phyloP scores from a whole-genome alignment of 2,797 vertebrate species.

The Sebastolobus alascanus region DNA sequence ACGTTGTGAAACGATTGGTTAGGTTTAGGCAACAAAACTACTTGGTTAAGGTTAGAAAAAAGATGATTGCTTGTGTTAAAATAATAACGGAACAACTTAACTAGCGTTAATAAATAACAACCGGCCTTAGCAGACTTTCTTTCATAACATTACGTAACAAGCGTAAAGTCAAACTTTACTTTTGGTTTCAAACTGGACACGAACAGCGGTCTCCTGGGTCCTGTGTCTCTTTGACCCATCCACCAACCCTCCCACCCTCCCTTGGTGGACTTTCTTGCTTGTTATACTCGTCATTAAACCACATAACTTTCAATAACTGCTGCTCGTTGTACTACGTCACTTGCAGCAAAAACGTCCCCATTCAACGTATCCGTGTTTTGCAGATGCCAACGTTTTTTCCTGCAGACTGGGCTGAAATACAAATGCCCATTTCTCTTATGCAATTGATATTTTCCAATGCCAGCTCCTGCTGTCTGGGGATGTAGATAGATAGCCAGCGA shows the following conservation, averaged over 20 bases:
- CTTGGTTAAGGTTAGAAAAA: background rate
- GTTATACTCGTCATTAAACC: background rate
- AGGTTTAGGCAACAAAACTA: background rate
- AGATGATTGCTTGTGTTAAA: background rate
- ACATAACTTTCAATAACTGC: background rate
- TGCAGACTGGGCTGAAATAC: background rate
- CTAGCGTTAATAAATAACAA: too few relatives aligned
- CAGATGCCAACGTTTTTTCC: background rate
- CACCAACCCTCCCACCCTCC: background rate
- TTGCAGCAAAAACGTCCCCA: too few relatives aligned
- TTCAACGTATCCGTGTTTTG: background rate
- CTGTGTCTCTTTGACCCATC: too few relatives aligned
- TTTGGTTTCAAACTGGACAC: too few relatives aligned
- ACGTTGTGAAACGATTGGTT: background rate
- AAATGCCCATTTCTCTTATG: background rate
- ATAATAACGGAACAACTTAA: rapidly evolving
- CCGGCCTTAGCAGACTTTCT: too few relatives aligned
- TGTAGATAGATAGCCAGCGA: background rate
- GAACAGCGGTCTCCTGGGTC: too few relatives aligned
- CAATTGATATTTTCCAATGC: background rate
- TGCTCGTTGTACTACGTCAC: background rate
- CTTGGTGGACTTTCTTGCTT: background rate
- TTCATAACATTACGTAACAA: too few relatives aligned
- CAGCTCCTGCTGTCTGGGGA: background rate
- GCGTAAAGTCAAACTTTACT: too few relatives aligned